Percentiles rank a stretch among this genome's conserved stretches.
phyloP scores from a whole-genome alignment of 2,113 vertebrate genomes.

The Cinclus cinclus region DNA sequence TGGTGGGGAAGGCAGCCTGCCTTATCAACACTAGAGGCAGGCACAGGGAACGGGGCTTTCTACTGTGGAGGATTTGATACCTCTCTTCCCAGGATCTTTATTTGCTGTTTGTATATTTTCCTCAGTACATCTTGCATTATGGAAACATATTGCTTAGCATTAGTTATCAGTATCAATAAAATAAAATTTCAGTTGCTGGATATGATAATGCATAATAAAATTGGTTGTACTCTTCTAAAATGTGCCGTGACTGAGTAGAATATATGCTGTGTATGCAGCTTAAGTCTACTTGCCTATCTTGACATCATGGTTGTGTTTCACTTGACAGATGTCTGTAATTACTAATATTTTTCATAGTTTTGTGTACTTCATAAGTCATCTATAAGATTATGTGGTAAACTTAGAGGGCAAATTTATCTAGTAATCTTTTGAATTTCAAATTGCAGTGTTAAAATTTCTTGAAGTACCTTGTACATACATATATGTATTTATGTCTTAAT shows the following conservation, averaged over 20 bases:
- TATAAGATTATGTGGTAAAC: background rate
- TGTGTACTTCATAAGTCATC: background rate
- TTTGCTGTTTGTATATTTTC: background rate
- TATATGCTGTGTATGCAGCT: background rate
- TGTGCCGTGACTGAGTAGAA: background rate
- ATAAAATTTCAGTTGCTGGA: background rate
- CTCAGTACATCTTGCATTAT: background rate
- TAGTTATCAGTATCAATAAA: background rate
- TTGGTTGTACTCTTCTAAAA: background rate
- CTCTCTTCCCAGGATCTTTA: background rate
- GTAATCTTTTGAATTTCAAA: background rate
- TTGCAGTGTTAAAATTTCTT: background rate
- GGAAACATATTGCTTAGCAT: background rate
- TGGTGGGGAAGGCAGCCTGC: background rate
- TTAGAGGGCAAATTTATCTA: background rate
- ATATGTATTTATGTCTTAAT: background rate
- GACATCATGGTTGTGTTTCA: background rate
- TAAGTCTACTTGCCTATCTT: background rate
- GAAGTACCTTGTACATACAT: background rate
- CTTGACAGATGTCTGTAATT: background rate
- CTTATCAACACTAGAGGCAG: background rate
- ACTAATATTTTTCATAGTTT: background rate
- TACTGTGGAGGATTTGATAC: background rate
- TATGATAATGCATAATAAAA: background rate
- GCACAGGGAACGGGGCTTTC: background rate